Base-by-base conservation (phyloP, 2,888 invertebrate genomes). In the Busseola fusca region DNA sequence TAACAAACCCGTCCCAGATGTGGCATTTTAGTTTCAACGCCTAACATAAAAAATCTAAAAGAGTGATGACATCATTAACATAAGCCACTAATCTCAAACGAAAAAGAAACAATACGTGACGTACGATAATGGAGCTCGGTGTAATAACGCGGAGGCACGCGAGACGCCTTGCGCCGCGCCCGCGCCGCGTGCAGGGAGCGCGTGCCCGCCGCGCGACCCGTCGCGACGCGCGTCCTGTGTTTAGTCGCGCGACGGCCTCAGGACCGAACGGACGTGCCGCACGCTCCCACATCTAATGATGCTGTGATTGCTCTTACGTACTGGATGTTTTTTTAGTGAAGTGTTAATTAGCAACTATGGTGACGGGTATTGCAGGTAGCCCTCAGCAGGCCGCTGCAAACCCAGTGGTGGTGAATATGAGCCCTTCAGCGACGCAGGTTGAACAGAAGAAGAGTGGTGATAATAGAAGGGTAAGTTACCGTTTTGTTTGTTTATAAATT, bases 171-270 rank as follows among this genome's bases (percentile, higher is more conserved):
- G 86, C 90, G 83, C 85, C 81, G 74, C 83, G 87, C 87, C 89
- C 86, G 92, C 82, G 85, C 86, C 84, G 84, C 90, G 93, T 92
- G 94, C 91, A 86, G 86, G 87, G 87, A 91, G 92, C 94, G 95
- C 93, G 92, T 94, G 93, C 91, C 84, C 70, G 82, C 83, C 80
- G 76, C 77, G 74, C 66, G 74, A n/a, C 40, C 27, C 59, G 64
- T 64, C 68, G 57, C 68, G 74, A 68, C 79, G 67, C 70, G 71
- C 68, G 70, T 48, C 71, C 74, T 81, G 88, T 84, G 88, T 89
- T 84, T 93, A 94, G 94, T 95, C 94, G 94, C 92, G 93, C 93
- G 94, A 84, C 93, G 88, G 87, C 90, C 82, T 80, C 87, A 86
- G 81, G 82, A 80, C 88, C 86, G 84, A 87, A 67, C 82, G 86